Evolutionary conservation across 2,888 invertebrate species (phyloP), one percentile per base, ranked within the genome.

Genomic region (Papilio gigon): DNA sequence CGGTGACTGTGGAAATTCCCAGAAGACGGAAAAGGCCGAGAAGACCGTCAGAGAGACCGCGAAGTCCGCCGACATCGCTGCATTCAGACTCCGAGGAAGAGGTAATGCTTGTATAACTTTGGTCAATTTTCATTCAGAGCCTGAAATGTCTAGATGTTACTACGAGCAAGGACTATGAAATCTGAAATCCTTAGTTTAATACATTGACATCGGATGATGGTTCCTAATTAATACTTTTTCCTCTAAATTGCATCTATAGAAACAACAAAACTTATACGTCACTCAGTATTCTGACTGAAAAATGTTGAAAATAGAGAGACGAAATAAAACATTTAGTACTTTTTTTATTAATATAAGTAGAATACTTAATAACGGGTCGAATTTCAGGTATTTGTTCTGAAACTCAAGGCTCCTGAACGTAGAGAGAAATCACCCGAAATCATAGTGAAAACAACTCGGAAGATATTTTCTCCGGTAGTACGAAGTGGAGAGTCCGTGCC

Each of bases 361-460:
- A 30, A 17, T 37, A 33, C 4, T 59, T 35, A 6, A 59, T 59
- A 35, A 59, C 20, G 20, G n/a, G 4, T 20, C 20, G 0, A 20
- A 35, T 63, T 83, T 4, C 73, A 91, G 92, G 84, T 92, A 0
- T 92, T 86, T 65, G 88, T 92, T 9, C 77, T 92, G 0, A 91
- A 92, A 77, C 74, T 92, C 9, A 89, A 88, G 79, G 84, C 92
- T 58, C 84, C 90, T 53, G 90, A 88, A 58, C 82, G 78, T 17
- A 80, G 86, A 4, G 85, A 89, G 33, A 81, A 84, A n/a, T 89
- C 89, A 0, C 92, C 93, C 56, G 96, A 95, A 80, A 93, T 96
- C 0, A 95, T 96, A 73, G 95, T 96, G 0, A 96, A 95, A 84
- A 97, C 96, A 0, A 96, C 95, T 50, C 93, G 96, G 66, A 96